Evolutionary conservation across 2,888 invertebrate genomes (phyloP), one percentile per base, ranked within the genome.

Genomic region (Mactromeris polynyma): DNA sequence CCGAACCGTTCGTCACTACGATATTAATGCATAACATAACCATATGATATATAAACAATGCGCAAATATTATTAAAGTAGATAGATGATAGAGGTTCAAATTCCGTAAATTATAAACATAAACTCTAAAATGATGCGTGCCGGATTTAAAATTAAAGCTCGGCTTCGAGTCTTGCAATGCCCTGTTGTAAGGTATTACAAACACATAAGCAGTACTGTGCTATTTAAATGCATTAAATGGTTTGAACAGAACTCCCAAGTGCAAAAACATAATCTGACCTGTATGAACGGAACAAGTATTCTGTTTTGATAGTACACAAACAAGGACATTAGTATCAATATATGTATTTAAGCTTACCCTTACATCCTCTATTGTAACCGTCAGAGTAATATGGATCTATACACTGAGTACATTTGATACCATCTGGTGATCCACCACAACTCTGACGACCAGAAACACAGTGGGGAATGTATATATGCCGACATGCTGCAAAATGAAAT

Each of bases 351-450:
- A 77, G 6, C 64, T 54, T 83, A 87, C 88, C 81, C n/a, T 2
- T 6, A 42, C 88, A 88, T 26, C 88, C 88, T n/a, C 78, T 77
- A 9, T 85, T 85, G 26, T 81, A 88, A 11, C 88, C 88, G 0
- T 31, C 88, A 17, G 81, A 73, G 46, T 85, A 88, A 40, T 85
- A 88, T 14, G 83, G 85, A 78, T 88, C 85, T 31, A 42, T 14
- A 81, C 88, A 88, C 11, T 85, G 33, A 9, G 85, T 88, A 85
- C 88, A 88, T 69, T 17, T 88, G 26, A 88, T 85, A 21, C 85
- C 81, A 38, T 88, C 88, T 19, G 88, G 88, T 17, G 36, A 46
- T 46, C 84, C 88, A 1, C 88, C 85, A 85, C 88, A 88, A 19
- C 19, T 7, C 36, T 81, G 46, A 14, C 31, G 73, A 21, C 88